Evolutionary conservation across 1,140 invertebrate species (phyloP).

Genomic region (Drosophila fuyamai): DNA sequence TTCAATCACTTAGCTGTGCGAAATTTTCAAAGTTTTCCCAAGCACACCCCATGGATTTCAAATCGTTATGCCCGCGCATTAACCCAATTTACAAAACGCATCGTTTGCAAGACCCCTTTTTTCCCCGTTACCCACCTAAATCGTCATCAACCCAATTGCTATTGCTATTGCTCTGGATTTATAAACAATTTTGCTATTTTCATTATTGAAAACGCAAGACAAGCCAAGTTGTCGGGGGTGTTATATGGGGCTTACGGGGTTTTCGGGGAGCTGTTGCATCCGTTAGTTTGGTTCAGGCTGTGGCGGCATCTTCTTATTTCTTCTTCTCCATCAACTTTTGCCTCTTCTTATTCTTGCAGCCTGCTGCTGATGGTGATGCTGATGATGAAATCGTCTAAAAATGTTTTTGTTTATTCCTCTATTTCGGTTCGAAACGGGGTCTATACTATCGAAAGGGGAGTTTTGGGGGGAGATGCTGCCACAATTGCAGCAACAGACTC

Average conservation of each 20-base stretch:
- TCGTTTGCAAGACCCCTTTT: slow-evolving; percentile 1
- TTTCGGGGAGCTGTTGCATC: slow-evolving; percentile 27
- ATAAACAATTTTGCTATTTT: slow-evolving; percentile 64
- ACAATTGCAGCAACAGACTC: slow-evolving; percentile 30
- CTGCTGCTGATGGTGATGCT: slow-evolving; percentile 21
- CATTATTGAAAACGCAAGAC: slow-evolving; percentile 45
- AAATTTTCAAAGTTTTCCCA: slow-evolving; percentile 33
- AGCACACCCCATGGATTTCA: slow-evolving; percentile 23
- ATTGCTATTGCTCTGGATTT: slow-evolving; percentile 49
- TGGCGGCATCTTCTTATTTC: slow-evolving; percentile 13
- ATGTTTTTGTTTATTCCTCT: slow-evolving; percentile 67
- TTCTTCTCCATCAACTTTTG: neutral
- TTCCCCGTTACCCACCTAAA: neutral
- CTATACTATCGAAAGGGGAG: neutral
- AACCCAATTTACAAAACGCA: slow-evolving; percentile 44
- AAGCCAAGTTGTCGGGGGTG: slow-evolving; percentile 25
- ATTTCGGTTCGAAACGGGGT: slow-evolving; percentile 22
- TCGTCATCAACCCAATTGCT: neutral
- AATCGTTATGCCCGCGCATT: slow-evolving; percentile 50
- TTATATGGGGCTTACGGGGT: neutral
- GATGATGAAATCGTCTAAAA: slow-evolving; percentile 70
- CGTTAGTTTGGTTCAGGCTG: slow-evolving; percentile 5
- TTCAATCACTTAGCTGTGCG: slow-evolving; percentile 25
- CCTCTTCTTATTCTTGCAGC: slow-evolving; percentile 13
- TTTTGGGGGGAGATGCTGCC: neutral